Evolutionary conservation across 2,888 invertebrate genomes (phyloP), one percentile per base, ranked within the genome.

Genomic region (Athalia rosae): DNA sequence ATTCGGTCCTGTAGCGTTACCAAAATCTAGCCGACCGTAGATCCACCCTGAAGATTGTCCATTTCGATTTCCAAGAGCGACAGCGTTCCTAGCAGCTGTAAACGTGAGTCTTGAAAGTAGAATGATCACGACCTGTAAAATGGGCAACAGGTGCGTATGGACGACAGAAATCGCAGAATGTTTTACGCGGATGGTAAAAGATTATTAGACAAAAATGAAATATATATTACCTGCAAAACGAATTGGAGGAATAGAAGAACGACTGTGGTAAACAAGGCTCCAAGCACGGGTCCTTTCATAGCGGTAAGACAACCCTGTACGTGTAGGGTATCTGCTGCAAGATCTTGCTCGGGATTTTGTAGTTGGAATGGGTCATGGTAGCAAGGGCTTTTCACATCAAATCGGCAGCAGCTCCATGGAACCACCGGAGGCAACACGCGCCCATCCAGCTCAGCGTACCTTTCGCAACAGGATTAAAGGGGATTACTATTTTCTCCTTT

Each of bases 351-450:
- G 76, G 79, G 81, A 83, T 82, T 84, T 81, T 82, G 82, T 82
- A 84, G 93, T 83, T 93, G 93, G 77, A 93, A 82, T 0, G 93
- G 93, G 84, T 93, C 93, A 85, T 93, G 93, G 82, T 93, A 91
- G 89, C 93, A 93, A 4, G 93, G 92, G 69, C 92, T 91, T 61
- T 92, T 90, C 80, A 92, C 93, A 48, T 91, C 88, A 4, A 92
- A 90, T 66, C 91, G 91, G 86, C 93, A 93, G 86, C 93, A 93
- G 47, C 93, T 93, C 90, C 92, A 93, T 0, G 93, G 93, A 0
- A 91, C 90, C 56, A 92, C 92, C 0, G 93, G 92, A 0, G 91
- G 90, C 76, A 91, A 84, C 69, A 92, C 88, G 81, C 90, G 91
- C 6, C 91, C 92, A 78, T 92, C 91, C 0, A 90, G 84, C 28